Conservation (phyloP, 2,888 invertebrate species). For the Hirudinaria manillensis region DNA sequence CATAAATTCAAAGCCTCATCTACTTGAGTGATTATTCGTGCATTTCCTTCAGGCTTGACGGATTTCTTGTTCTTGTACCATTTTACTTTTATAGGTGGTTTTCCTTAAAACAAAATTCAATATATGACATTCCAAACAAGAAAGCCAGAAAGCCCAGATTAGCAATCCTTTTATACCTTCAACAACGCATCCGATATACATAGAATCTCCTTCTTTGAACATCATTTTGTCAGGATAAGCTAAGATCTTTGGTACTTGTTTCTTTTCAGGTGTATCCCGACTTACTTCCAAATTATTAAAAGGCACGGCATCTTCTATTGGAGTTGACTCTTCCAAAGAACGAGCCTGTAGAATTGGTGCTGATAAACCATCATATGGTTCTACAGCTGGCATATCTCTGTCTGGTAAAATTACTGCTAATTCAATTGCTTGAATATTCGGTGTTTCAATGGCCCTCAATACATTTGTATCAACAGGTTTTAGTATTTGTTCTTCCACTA, state of each 20-base stretch:
- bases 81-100: constrained; percentile 14
- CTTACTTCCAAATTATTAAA: constrained; percentile 1
- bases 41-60: constrained; percentile 21
- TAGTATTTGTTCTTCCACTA: too few species aligned
- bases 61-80: constrained; percentile 29
- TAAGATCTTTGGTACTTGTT: constrained; percentile 12
- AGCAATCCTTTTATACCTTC: constrained; percentile 12
- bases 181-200: constrained; percentile 13
- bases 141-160: background rate
- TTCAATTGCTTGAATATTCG: too few species aligned
- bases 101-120: constrained; percentile 8
- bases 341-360: too few species aligned
- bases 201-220: background rate
- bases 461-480: too few species aligned
- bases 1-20: constrained; percentile 8
- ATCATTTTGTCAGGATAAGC: constrained; percentile 22
- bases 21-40: constrained; percentile 3
- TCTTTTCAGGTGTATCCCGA: background rate
- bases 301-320: constrained; percentile 27
- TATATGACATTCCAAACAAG: background rate
- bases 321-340: constrained; percentile 5
- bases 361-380: too few species aligned
- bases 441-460: too few species aligned
- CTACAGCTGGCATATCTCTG: too few species aligned
- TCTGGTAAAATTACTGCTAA: too few species aligned